Evolutionary conservation across 1,140 invertebrate species (phyloP).

Genomic region (Tetragonula clypearis): DNA sequence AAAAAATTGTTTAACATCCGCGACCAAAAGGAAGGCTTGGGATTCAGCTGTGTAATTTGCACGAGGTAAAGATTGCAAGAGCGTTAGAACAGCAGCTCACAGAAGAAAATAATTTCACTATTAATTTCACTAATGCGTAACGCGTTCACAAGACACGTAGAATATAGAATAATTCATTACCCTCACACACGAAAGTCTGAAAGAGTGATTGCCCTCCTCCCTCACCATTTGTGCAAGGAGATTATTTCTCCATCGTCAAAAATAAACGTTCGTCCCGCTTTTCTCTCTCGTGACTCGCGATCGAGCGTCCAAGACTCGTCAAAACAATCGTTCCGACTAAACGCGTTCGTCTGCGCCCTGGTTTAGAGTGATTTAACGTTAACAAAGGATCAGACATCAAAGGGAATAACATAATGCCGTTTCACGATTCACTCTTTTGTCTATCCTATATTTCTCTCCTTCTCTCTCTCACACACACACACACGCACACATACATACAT

Average conservation of each 20-base stretch:
- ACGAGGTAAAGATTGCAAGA: not conserved
- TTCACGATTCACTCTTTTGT: conserved; percentile 5
- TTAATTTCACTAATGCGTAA: not conserved
- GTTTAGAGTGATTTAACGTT: not conserved
- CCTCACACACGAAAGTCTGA: not conserved
- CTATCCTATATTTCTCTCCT: not conserved
- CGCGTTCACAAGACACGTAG: not conserved
- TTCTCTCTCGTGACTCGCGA: too few relatives aligned
- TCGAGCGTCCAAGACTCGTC: not conserved
- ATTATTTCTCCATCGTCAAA: not conserved
- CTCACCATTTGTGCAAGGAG: too few relatives aligned
- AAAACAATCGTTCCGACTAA: conserved; percentile 7
- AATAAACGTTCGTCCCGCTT: not conserved
- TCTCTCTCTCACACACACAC: not conserved
- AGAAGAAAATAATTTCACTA: not conserved
- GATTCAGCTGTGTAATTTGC: not conserved
- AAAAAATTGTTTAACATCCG: not conserved
- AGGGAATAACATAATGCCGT: conserved; percentile 13
- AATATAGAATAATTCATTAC: conserved; percentile 34
- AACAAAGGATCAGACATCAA: conserved; percentile 22
- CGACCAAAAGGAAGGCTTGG: not conserved
- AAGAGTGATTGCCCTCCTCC: not conserved
- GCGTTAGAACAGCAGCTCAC: not conserved
- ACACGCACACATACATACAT: too few relatives aligned
- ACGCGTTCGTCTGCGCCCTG: not conserved